A percentile compares a stretch with the other conserved stretches of the same genome.
These are phyloP conservation scores for Acanthosepion lycidas DNA, from an alignment of 2,888 invertebrate species.

Conservation along the genomic window DNA sequence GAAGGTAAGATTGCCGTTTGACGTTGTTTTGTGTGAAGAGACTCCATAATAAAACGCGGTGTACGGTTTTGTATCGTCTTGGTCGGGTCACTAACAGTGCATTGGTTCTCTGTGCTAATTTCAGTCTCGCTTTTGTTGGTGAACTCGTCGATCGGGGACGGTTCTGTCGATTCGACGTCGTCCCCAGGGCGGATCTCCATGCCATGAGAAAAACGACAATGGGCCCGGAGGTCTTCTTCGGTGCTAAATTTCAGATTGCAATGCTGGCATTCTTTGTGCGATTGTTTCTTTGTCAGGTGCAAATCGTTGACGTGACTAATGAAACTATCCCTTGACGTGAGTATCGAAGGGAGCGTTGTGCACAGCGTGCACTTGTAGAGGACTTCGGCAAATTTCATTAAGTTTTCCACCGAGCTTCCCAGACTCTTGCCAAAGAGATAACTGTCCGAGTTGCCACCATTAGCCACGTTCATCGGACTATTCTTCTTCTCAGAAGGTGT, in stretches of 20 bases:
- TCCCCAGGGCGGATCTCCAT: slow-evolving; percentile 49
- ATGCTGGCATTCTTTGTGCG: slow-evolving; percentile 54
- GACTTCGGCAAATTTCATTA: slow-evolving; percentile 65
- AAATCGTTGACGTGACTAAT: slow-evolving; percentile 59
- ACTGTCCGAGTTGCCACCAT: not conserved
- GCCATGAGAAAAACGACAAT: slow-evolving; percentile 55
- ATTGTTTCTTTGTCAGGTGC: slow-evolving; percentile 57
- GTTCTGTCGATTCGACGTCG: slow-evolving; percentile 43
- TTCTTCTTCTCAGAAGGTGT: not conserved
- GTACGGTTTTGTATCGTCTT: not conserved
- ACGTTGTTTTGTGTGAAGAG: not conserved
- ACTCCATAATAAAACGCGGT: slow-evolving; percentile 14
- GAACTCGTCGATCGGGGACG: slow-evolving; percentile 45
- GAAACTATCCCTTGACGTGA: slow-evolving; percentile 64
- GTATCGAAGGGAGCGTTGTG: slow-evolving; percentile 62
- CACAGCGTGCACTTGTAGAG: slow-evolving; percentile 69
- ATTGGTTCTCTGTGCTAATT: not conserved
- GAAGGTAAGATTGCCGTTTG: not conserved
- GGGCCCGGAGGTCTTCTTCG: slow-evolving; percentile 60
- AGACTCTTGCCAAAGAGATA: slow-evolving; percentile 8
- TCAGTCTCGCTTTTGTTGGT: slow-evolving; percentile 38
- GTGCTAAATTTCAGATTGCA: slow-evolving; percentile 63
- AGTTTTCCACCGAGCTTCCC: slow-evolving; percentile 51
- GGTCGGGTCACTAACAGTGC: slow-evolving; percentile 51
- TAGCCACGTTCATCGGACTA: not conserved